Evolutionary conservation across 1,140 invertebrate species (phyloP), one percentile per base, ranked within the genome.

Genomic region (Mactra quadrangularis): DNA sequence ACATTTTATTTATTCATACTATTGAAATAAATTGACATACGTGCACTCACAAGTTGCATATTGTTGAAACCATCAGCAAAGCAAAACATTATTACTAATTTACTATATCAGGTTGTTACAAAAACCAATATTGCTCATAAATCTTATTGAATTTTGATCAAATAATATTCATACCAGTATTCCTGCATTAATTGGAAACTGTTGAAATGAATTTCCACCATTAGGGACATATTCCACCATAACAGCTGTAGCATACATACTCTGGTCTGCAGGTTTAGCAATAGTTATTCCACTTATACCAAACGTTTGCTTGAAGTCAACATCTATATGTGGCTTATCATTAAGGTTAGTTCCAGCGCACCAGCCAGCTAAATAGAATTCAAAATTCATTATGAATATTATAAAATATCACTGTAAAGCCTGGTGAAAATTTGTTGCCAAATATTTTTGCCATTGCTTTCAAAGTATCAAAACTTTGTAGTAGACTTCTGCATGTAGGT

Each of bases 191-290:
- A 81, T 17, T 0, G 77, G 77, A 59, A 81, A 47, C 7, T 81
- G 13, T 11, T 31, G 0, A 38, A 76, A 60, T 38, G 22, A 35
- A 45, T 59, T 17, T 17, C 66, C 77, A 13, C 77, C 77, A 60
- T 81, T 81, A 1, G 77, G 77, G 1, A 59, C 41, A 50, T 70
- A 71, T 27, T 70, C n/a, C 3, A 81, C 66, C n/a, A 57, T 38
- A 11, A 71, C 53, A 27, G 27, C 41, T 2, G 19, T 75, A 13
- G 64, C 29, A 52, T 59, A 60, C 27, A 17, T 57, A 33, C 29
- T 41, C 50, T 57, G 38, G 47, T 45, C 55, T 45, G 41, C 25
- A 1, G 52, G 71, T 7, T 22, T 27, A 17, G 19, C 25, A 17
- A 81, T 41, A 31, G 29, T 29, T 29, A 81, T 81, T 9, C 52